Base-by-base conservation (phyloP, 2,113 vertebrate species). In the Indri indri region DNA sequence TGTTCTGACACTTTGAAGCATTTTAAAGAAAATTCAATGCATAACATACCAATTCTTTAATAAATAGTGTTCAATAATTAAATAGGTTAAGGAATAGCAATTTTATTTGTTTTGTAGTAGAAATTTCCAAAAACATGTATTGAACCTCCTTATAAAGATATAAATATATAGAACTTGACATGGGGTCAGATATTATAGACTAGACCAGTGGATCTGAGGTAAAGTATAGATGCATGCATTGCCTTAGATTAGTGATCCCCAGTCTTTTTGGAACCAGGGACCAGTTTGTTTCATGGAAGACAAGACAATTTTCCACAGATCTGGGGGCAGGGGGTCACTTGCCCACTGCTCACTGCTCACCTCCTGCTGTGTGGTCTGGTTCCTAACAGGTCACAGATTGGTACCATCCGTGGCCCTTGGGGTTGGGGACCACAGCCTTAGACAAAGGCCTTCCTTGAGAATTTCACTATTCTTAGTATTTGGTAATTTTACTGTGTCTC, bases 41-140 rank as follows among this genome's bases (percentile, higher is more conserved):
- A 9, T 95, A 66, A 91, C 30, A 30, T 74, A 84, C 30, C 5
- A 45, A 68, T 70, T 73, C 47, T 73, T 66, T 68, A 85, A 59
- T 92, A 90, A 92, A 86, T 45, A 83, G 82, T 85, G 85, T 87
- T 89, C 20, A 91, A 57, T 88, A 95, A 92, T n/a, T 79, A 95
- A 91, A 47, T 86, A 93, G 47, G 25, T 73, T 91, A 88, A 92
- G 14, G 42, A 92, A 86, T 70, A 57, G 20, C 27, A 76, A 17
- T 93, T 73, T n/a, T 65, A 66, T 87, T 95, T 94, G 22, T 91
- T 87, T 80, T 45, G 11, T 73, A 85, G 30, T 32, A 95, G 57
- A 81, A 2, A 76, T 94, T 89, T 88, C 23, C 45, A 81, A 40
- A 90, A 50, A 63, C 12, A 2, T 70, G 0, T 63, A 77, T 54